A percentile compares a stretch with the other conserved stretches of the same genome.
Conservation (phyloP, 2,113 vertebrate genomes). For the Tachuris rubrigastra region DNA sequence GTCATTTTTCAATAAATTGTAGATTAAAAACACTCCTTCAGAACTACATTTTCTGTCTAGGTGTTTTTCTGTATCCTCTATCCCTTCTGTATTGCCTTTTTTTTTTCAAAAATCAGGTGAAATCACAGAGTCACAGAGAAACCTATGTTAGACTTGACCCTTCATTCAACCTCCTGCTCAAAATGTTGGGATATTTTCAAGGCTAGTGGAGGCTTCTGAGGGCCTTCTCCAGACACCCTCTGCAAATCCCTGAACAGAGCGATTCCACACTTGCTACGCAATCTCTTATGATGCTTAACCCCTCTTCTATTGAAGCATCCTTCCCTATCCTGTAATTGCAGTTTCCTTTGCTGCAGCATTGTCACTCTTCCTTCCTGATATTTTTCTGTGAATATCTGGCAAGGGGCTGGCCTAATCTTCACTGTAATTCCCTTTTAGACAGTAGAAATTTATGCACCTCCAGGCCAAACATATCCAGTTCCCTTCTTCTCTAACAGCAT, state of each 20-base stretch:
- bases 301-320: not conserved
- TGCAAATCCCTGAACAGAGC: not conserved
- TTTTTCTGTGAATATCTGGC: not conserved
- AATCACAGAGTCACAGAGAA: not conserved
- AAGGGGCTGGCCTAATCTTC: not conserved
- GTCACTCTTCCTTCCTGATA: too few species aligned
- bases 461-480: not conserved
- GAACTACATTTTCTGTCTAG: not conserved
- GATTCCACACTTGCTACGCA: not conserved
- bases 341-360: not conserved
- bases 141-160: not conserved
- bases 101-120: not conserved
- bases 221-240: not conserved
- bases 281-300: not conserved
- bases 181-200: not conserved
- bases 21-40: not conserved
- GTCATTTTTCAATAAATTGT: not conserved
- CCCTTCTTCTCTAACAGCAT: not conserved
- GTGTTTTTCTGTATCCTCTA: not conserved
- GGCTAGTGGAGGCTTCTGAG: not conserved
- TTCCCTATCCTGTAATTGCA: not conserved
- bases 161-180: not conserved
- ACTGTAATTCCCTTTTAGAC: not conserved
- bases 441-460: not conserved
- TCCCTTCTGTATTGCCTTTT: fast-evolving